These are phyloP conservation scores for Pipistrellus kuhlii DNA, from an alignment of 2,797 vertebrate genomes.

Conservation along the genomic window DNA sequence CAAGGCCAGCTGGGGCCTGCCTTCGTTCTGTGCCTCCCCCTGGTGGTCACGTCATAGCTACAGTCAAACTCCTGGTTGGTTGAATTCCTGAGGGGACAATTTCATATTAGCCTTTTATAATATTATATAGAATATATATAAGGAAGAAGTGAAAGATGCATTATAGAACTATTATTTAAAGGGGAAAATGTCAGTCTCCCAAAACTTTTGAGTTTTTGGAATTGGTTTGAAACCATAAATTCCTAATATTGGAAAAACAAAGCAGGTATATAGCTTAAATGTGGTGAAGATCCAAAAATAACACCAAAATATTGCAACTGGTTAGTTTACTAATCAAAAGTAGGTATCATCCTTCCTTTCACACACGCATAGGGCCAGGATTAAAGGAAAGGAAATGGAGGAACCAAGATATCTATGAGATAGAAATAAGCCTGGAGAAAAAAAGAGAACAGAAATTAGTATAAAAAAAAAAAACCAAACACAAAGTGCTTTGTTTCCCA, in stretches of 20 bases:
- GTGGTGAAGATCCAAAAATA: constrained; percentile 1
- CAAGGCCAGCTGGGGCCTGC: too few species aligned
- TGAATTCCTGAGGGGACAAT: too few species aligned
- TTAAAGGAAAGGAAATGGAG: not conserved
- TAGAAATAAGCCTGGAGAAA: not conserved
- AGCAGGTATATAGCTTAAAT: not conserved
- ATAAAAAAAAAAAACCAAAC: constrained; percentile 43
- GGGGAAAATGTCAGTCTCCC: not conserved
- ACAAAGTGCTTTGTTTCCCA: not conserved
- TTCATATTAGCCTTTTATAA: too few species aligned
- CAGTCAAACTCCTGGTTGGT: too few species aligned
- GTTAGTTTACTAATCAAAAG: constrained; percentile 1
- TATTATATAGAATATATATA: not conserved
- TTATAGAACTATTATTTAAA: not conserved
- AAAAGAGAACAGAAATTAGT: constrained; percentile 2
- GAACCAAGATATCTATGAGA: not conserved
- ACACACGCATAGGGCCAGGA: not conserved
- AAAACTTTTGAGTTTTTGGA: not conserved
- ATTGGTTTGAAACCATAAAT: constrained; percentile 15
- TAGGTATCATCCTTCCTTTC: not conserved
- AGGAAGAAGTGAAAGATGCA: constrained; percentile 6
- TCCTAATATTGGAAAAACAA: not conserved
- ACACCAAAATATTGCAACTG: not conserved
- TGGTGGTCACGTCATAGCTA: too few species aligned
- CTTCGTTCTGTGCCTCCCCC: too few species aligned